phyloP scores from a whole-genome alignment of 2,113 vertebrate genomes.

The Microcebus tavaratra region DNA sequence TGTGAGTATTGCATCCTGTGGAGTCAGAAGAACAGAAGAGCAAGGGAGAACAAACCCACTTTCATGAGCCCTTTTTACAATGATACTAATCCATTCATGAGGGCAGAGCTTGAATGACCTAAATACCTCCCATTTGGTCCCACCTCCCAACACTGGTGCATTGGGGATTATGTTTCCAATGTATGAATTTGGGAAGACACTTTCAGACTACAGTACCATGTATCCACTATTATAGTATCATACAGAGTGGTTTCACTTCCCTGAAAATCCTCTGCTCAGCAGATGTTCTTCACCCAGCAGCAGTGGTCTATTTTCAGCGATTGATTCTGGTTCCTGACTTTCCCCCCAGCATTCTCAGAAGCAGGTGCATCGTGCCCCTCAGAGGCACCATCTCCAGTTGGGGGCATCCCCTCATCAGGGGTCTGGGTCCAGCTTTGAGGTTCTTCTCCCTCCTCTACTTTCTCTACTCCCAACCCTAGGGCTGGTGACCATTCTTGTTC shows the following conservation, averaged over 20 bases:
- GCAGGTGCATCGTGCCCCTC: not conserved
- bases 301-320: not conserved
- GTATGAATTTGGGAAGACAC: not conserved
- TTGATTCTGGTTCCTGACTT: not conserved
- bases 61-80: not conserved
- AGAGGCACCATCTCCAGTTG: not conserved
- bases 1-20: not conserved
- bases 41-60: too few species aligned
- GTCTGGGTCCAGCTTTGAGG: not conserved
- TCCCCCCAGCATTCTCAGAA: not conserved
- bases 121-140: not conserved
- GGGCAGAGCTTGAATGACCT: not conserved
- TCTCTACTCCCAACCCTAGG: not conserved
- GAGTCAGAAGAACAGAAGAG: not conserved
- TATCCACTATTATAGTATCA: not conserved
- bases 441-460: not conserved
- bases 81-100: not conserved
- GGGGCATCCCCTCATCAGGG: too few species aligned
- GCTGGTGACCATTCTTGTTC: not conserved
- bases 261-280: not conserved
- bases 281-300: not conserved
- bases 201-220: not conserved
- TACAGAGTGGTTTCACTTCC: not conserved
- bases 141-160: not conserved
- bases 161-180: not conserved